Base-by-base conservation (phyloP, 2,797 vertebrate genomes). In the Chrosomus eos region DNA sequence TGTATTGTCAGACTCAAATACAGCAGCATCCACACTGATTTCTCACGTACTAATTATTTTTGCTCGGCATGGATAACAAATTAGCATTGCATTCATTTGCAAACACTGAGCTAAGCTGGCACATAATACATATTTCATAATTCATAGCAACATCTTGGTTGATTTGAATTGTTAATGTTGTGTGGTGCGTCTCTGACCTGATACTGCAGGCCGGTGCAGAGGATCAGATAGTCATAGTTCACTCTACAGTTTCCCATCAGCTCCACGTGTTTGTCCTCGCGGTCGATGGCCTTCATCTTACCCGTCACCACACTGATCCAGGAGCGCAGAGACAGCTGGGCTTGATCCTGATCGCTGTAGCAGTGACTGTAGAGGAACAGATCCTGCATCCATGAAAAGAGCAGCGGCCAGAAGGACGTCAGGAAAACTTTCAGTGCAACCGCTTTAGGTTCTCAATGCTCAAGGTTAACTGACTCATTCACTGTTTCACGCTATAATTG, bases 141-240 rank as follows among this genome's bases (percentile, higher is more conserved):
- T 70, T 81, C 43, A 38, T 31, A 28, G 31, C 38, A 43, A 55
- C 28, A 53, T 38, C 21, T 36, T 16, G 21, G n/a, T 81, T 81
- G 9, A 51, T n/a, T 53, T 38, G 5, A 28, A 51, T 26, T 6
- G 67, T 40, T 72, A 26, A 18, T 62, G 48, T 36, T 51, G 45
- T 58, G 51, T 66, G 10, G n/a, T 33, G 3, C 2, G 2, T 13
- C 7, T 73, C 93, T 95, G 85, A 98, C 98, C 96, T 96, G 97
- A 93, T 98, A 98, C 90, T 95, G 97, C 90, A 95, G 96, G 9
- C 98, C 98, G 0, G 94, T 96, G 66, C 97, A 98, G 83, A 99
- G 96, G 87, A 99, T 80, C 77, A 99, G 96, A 91, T 96, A 93
- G 89, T 99, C 97, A 0, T 99, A 99, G 0, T 93, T 92, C 19